Evolutionary conservation across 2,888 invertebrate species (phyloP).

Genomic region (Acleris cristana): DNA sequence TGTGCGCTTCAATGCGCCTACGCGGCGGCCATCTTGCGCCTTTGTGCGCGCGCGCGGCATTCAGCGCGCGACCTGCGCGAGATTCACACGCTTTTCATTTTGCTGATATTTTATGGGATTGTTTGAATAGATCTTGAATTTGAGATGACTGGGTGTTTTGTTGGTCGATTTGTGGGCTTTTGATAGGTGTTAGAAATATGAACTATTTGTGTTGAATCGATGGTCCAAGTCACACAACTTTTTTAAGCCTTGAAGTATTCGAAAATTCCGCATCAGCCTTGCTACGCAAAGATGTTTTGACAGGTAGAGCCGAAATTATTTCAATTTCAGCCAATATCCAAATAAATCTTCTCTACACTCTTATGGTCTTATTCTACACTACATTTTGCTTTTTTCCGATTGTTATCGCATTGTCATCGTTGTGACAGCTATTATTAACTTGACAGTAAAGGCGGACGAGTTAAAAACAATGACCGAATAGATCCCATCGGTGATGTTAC

Average conservation of each 20-base stretch:
- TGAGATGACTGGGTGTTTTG: constrained; percentile 21
- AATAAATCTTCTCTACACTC: too few relatives aligned
- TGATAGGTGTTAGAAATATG: neutral
- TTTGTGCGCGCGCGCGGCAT: constrained; percentile 4
- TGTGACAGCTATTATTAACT: too few relatives aligned
- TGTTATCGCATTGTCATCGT: too few relatives aligned
- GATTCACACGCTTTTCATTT: constrained; percentile 31
- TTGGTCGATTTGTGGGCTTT: neutral
- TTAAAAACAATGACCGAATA: too few relatives aligned
- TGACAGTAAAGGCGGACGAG: too few relatives aligned
- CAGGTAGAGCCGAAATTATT: too few relatives aligned
- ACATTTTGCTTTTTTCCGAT: too few relatives aligned
- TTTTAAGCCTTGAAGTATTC: neutral
- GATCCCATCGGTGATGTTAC: too few relatives aligned
- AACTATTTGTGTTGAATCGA: neutral
- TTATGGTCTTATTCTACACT: too few relatives aligned
- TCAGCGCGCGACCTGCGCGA: neutral
- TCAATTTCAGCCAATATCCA: too few relatives aligned
- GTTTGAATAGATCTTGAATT: constrained; percentile 31
- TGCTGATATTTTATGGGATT: constrained; percentile 22
- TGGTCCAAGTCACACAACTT: neutral
- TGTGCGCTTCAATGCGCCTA: constrained; percentile 4
- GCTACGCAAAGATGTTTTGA: neutral
- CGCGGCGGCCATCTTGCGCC: constrained; percentile 13
- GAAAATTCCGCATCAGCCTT: neutral